phyloP scores from a whole-genome alignment of 2,888 invertebrate species.

The Nephrotoma appendiculata region DNA sequence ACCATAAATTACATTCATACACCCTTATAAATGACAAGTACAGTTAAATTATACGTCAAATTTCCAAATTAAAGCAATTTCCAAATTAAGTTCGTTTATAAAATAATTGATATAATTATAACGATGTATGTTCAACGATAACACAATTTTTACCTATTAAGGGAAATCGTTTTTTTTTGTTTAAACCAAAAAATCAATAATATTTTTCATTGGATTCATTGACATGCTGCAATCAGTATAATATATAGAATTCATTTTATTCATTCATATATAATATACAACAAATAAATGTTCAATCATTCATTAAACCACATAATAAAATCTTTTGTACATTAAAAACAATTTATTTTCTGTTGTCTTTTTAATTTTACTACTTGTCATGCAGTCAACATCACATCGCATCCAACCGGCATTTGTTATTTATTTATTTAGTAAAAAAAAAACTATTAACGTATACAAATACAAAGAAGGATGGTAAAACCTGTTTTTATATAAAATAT shows the following conservation, averaged over 20 bases:
- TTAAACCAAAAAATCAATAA: background rate
- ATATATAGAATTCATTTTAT: background rate
- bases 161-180: background rate
- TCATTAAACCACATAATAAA: background rate
- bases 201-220: background rate
- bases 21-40: background rate
- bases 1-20: background rate
- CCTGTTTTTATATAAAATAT: background rate
- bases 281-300: background rate
- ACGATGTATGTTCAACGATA: background rate
- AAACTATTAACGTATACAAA: background rate
- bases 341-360: background rate
- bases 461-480: background rate
- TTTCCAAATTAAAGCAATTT: background rate
- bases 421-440: background rate
- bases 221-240: background rate
- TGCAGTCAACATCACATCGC: background rate
- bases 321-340: background rate
- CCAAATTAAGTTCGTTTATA: background rate
- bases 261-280: background rate
- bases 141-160: background rate
- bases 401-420: background rate
- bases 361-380: background rate
- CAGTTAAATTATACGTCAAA: background rate
- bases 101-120: background rate